Conservation (phyloP, 2,113 vertebrate genomes). For the Genyomyrus donnyi region DNA sequence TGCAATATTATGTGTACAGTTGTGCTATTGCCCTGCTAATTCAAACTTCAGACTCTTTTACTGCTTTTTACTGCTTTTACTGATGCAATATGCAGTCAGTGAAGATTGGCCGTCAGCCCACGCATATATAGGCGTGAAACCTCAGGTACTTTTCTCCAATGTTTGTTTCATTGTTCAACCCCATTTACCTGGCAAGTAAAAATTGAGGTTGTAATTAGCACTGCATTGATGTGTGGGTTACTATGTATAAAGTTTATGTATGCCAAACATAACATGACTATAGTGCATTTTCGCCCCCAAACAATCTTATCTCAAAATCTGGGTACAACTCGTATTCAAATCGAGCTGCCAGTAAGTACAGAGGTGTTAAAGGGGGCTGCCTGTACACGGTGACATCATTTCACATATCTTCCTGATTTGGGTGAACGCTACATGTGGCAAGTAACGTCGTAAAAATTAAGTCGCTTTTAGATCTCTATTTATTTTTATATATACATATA, state of each 20-base stretch:
- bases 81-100: not conserved
- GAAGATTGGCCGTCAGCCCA: not conserved
- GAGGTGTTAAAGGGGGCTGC: not conserved
- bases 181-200: not conserved
- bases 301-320: not conserved
- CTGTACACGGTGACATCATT: conserved; percentile 20
- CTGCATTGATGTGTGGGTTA: not conserved
- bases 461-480: not conserved
- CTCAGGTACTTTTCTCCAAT: not conserved
- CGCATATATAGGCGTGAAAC: not conserved
- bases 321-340: conserved; percentile 1
- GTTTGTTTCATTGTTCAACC: not conserved
- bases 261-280: not conserved
- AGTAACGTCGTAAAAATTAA: not conserved
- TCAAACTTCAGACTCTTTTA: not conserved
- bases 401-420: conserved; percentile 21
- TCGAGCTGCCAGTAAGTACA: not conserved
- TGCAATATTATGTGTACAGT: not conserved
- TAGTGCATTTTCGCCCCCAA: not conserved
- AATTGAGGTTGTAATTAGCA: not conserved
- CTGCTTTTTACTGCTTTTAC: too few species aligned
- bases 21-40: not conserved
- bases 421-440: not conserved
- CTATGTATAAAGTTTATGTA: not conserved
- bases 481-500: not conserved